These are phyloP conservation scores for Leucosticte australis DNA, from an alignment of 2,113 vertebrate species.

Conservation along the genomic window DNA sequence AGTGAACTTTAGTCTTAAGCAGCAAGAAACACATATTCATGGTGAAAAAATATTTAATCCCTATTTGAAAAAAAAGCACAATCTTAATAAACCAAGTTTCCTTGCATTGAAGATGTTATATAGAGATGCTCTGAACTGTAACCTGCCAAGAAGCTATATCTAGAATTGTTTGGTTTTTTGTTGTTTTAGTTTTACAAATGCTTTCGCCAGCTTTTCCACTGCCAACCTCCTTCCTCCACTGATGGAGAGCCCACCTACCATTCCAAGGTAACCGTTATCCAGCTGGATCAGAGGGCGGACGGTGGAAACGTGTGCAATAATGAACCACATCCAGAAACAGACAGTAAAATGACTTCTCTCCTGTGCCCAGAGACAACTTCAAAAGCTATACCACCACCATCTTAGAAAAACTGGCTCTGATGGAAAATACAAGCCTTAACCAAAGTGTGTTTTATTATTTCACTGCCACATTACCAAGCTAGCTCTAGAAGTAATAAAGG, in stretches of 20 bases:
- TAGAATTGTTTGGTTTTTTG: background rate
- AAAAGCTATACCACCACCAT: background rate
- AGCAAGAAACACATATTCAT: background rate
- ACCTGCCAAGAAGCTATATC: background rate
- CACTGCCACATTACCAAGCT: background rate
- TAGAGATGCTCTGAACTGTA: background rate
- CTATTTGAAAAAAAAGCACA: background rate
- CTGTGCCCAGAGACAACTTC: background rate
- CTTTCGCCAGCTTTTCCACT: conserved; percentile 79
- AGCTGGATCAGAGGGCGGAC: conserved; percentile 46
- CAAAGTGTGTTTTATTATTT: background rate
- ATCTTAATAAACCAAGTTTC: background rate
- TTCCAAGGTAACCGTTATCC: conserved; percentile 74
- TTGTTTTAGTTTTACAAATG: conserved; percentile 81
- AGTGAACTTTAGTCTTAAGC: background rate
- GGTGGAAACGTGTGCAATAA: background rate
- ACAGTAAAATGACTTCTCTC: background rate
- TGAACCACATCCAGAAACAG: background rate
- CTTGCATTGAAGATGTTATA: background rate
- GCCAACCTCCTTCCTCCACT: conserved; percentile 35
- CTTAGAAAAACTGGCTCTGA: background rate
- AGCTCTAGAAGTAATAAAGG: background rate
- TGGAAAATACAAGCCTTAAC: background rate
- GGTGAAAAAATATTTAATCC: background rate
- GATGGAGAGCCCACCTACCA: conserved; percentile 59